phyloP scores from a whole-genome alignment of 2,113 vertebrate genomes.

The Neogobius melanostomus region DNA sequence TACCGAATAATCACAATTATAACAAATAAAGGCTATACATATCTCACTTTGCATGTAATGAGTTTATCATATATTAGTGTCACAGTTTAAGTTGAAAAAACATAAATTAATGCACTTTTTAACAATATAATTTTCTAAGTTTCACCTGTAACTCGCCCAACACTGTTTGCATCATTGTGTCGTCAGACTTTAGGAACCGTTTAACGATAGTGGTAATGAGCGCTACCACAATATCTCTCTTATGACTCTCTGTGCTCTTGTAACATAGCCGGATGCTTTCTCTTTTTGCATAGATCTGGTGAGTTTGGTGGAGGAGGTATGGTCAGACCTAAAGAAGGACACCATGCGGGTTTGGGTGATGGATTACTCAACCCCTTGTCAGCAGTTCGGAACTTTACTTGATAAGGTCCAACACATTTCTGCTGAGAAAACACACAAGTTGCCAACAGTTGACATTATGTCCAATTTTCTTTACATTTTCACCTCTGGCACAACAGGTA shows the following conservation, averaged over 20 bases:
- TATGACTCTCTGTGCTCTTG: not conserved
- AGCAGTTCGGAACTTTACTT: constrained; percentile 71
- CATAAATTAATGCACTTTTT: no score
- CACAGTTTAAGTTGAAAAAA: no score
- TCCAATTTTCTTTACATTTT: constrained; percentile 87
- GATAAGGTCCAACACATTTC: constrained; percentile 79
- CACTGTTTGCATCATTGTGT: no score
- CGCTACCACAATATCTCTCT: not conserved
- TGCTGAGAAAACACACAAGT: constrained; percentile 54
- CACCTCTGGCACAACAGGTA: constrained; percentile 95
- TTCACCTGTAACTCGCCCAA: no score
- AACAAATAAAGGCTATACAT: no score
- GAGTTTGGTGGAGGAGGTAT: constrained; percentile 74
- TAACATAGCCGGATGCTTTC: not conserved
- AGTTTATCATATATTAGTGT: no score
- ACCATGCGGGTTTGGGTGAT: constrained; percentile 80
- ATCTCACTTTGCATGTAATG: no score
- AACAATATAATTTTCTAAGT: no score
- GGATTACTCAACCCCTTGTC: constrained; percentile 60
- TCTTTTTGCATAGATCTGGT: constrained; percentile 78
- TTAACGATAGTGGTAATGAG: not conserved
- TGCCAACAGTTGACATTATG: constrained; percentile 66
- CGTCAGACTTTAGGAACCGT: no score
- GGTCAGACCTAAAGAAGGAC: constrained; percentile 72
- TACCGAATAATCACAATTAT: no score